Evolutionary conservation across 2,888 invertebrate species (phyloP).

Genomic region (Brachylomia viminalis): DNA sequence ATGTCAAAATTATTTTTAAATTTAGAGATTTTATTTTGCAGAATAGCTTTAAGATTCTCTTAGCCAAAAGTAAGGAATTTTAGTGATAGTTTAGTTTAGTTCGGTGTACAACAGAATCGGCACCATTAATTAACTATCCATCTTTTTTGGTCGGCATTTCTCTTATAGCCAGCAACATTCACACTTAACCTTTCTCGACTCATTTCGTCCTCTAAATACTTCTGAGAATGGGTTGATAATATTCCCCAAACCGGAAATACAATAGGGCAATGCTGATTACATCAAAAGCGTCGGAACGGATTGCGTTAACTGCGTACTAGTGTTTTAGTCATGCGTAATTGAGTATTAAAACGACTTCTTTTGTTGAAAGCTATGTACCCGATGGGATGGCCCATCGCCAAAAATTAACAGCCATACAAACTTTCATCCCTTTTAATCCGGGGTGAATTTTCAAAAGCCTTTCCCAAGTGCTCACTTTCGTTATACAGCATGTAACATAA

Average conservation of each 20-base stretch:
- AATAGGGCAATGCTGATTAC: neutral
- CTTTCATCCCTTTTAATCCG: neutral
- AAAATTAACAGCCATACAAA: neutral
- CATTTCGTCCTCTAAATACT: neutral
- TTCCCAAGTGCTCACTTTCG: neutral
- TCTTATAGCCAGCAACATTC: neutral
- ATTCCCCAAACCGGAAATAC: neutral
- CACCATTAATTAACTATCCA: no score
- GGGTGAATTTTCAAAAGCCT: neutral
- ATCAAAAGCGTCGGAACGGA: neutral
- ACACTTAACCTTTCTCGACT: neutral
- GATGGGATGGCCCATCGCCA: no score
- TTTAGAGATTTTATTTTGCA: no score
- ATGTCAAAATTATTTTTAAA: no score
- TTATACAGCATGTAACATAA: no score
- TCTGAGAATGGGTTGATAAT: neutral
- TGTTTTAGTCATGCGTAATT: no score
- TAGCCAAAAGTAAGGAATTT: no score
- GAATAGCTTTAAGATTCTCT: no score
- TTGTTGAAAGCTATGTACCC: neutral
- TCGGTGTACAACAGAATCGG: no score
- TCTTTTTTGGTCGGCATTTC: neutral
- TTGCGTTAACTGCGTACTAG: no score
- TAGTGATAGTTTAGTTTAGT: no score
- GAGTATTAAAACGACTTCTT: neutral